A percentile compares a stretch with the other conserved stretches of the same genome.
These are phyloP conservation scores for Drosophila kepulauana DNA, from an alignment of 1,140 invertebrate species.

Conservation along the genomic window DNA sequence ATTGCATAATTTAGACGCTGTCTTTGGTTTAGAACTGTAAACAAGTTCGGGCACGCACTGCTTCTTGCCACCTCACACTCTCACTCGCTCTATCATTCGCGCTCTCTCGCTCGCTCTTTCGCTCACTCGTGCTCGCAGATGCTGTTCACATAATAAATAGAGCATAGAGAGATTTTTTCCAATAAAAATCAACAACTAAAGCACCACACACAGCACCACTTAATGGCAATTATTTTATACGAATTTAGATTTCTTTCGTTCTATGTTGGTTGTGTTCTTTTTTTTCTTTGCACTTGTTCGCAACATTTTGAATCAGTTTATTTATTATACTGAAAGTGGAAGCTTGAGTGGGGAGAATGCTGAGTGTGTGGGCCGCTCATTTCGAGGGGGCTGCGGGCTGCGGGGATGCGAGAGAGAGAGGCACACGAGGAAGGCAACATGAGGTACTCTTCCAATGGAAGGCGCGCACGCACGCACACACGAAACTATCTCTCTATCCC, in stretches of 20 bases:
- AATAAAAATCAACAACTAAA: neutral
- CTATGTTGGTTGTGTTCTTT: too few species aligned
- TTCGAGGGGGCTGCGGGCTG: neutral
- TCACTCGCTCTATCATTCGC: neutral
- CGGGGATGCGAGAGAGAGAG: conserved; percentile 2
- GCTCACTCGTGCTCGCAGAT: conserved; percentile 4
- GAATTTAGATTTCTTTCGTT: neutral
- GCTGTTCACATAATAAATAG: conserved; percentile 48
- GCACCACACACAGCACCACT: neutral
- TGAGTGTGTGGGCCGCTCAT: neutral
- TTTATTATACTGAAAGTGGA: conserved; percentile 63
- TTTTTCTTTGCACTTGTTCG: conserved; percentile 44
- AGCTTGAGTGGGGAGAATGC: neutral
- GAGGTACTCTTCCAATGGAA: conserved; percentile 71
- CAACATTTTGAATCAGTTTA: conserved; percentile 63
- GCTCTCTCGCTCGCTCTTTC: neutral
- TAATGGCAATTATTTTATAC: neutral
- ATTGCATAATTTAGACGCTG: conserved; percentile 72
- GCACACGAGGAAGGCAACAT: conserved; percentile 3
- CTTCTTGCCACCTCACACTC: conserved; percentile 24
- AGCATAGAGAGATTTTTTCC: conserved; percentile 16
- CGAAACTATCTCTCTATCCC: conserved; percentile 81
- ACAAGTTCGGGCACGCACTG: conserved; percentile 69
- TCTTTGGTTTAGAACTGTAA: conserved; percentile 66
- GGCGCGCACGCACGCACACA: conserved; percentile 75